Base-by-base conservation (phyloP, 2,888 invertebrate genomes). In the Sarcophaga caerulescens region DNA sequence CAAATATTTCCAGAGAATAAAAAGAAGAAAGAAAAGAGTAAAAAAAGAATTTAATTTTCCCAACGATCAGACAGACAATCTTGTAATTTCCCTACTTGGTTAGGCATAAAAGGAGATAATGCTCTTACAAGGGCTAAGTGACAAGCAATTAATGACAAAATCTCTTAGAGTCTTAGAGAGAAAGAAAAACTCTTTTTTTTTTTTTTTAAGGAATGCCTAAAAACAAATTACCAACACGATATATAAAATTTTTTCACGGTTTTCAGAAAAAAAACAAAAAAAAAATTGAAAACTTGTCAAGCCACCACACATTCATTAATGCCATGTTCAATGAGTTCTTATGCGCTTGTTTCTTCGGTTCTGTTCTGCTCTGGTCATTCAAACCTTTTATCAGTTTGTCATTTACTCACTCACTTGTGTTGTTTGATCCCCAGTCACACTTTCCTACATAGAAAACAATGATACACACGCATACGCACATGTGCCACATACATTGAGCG, bases 341-440 rank as follows among this genome's bases (percentile, higher is more conserved):
- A n/a, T 52, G 14, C 14, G 12, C 4, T 52, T 52, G 52, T 14
- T 14, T 3, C 14, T 47, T 14, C 47, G 1, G 47, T 47, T 14
- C 47, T 47, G 35, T 35, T 35, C 70, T 25, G 35, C 10, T 35
- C 35, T 81, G 77, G 71, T 70, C 82, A 85, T 73, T 77, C 62
- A 85, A 81, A 78, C 44, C 62, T 59, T 52, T 52, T 52, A 78
- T 78, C 84, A 68, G 83, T 77, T 70, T 59, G 78, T 81, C 77
- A 77, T 77, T 74, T 81, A 75, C 81, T 85, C 71, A 82, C 79
- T 78, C 71, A 82, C 79, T 78, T 81, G 81, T 87, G 81, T 81
- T n/a, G n/a, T 86, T 81, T 86, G 84, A 86, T 81, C 84, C 10
- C 70, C 77, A 86, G 81, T 84, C 86, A 86, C 86, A 86, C 86